These are phyloP conservation scores for Drosophila repletoides DNA, from an alignment of 1,140 invertebrate species.

Conservation along the genomic window DNA sequence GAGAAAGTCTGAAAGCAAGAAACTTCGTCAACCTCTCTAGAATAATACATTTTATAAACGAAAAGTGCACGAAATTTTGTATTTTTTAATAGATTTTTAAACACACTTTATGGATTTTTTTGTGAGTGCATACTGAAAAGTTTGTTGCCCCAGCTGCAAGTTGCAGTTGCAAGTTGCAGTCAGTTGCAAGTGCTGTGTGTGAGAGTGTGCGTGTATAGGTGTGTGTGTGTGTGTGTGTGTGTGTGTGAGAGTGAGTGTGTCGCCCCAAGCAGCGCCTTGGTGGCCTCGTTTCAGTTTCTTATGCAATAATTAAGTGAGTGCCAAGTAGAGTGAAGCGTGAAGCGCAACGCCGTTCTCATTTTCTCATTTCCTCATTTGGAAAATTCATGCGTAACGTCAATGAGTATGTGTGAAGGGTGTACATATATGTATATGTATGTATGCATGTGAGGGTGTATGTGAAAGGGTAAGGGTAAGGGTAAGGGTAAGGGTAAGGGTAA, in stretches of 20 bases:
- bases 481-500: too few relatives aligned
- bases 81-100: too few relatives aligned
- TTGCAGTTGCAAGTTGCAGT: constrained; percentile 25
- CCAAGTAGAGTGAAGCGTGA: constrained; percentile 74
- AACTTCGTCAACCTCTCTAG: too few relatives aligned
- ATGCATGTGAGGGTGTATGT: too few relatives aligned
- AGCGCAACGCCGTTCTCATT: constrained; percentile 55
- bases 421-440: neutral
- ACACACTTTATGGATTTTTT: too few relatives aligned
- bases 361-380: constrained; percentile 47
- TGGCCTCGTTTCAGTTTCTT: constrained; percentile 73
- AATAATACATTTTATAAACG: too few relatives aligned
- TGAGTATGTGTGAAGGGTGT: constrained; percentile 24
- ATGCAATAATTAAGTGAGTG: constrained; percentile 79
- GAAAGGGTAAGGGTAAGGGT: too few relatives aligned
- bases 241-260: constrained; percentile 12
- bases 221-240: constrained; percentile 4
- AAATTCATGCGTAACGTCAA: constrained; percentile 72
- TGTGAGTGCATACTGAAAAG: too few relatives aligned
- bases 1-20: too few relatives aligned
- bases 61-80: too few relatives aligned
- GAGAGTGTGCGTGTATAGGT: neutral
- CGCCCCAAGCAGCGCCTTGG: constrained; percentile 53
- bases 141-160: constrained; percentile 72
- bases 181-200: constrained; percentile 20